Conservation (phyloP, 2,797 vertebrate species). For the Gymnoscopelus braueri region DNA sequence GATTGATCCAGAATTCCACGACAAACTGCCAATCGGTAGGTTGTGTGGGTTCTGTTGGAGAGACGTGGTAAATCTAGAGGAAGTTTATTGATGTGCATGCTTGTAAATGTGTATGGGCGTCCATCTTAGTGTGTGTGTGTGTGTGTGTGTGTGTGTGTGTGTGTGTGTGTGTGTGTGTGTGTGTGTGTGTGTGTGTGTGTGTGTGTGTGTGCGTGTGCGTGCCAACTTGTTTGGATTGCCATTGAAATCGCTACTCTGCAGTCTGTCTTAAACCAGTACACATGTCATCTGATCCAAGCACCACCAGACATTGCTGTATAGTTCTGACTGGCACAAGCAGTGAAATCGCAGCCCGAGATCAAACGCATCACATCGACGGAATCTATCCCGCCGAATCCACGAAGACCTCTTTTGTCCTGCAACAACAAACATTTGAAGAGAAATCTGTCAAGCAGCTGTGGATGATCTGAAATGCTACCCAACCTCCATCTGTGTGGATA, state of each 20-base stretch:
- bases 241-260: background rate
- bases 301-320: conserved; percentile 1
- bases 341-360: background rate
- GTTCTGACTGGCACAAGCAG: background rate
- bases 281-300: conserved; percentile 27
- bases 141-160: background rate
- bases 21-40: no score
- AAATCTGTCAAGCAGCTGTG: conserved; percentile 2
- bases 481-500: conserved; percentile 13
- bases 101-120: background rate
- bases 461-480: conserved; percentile 2
- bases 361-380: background rate
- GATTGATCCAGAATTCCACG: no score
- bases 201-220: background rate
- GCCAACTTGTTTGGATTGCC: background rate
- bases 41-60: no score
- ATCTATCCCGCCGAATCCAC: background rate
- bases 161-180: background rate
- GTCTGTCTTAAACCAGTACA: conserved; percentile 29
- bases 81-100: background rate
- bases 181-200: background rate
- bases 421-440: background rate
- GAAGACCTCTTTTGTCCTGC: background rate
- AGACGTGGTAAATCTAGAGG: no score
- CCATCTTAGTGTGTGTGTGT: background rate